Percentiles rank a stretch among this genome's conserved stretches.
These are phyloP conservation scores for Cephalotes varians DNA, from an alignment of 2,888 invertebrate species.

Conservation along the genomic window DNA sequence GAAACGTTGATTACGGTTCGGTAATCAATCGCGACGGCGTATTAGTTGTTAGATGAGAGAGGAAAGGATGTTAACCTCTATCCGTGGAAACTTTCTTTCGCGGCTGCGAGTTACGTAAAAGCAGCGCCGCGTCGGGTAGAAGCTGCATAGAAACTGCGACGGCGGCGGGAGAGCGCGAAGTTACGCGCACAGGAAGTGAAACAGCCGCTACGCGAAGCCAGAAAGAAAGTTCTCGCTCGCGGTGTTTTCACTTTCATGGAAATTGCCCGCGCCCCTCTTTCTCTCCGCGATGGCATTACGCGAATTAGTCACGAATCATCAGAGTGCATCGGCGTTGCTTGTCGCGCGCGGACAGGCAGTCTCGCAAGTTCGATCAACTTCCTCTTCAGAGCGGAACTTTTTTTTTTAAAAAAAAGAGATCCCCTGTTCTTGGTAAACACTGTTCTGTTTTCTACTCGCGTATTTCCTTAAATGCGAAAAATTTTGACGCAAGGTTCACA, in stretches of 20 bases:
- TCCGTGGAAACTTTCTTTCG: slow-evolving; percentile 85
- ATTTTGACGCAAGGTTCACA: neutral
- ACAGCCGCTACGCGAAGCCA: slow-evolving; percentile 80
- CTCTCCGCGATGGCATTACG: slow-evolving; percentile 74
- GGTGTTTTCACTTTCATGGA: slow-evolving; percentile 85
- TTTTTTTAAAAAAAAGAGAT: neutral
- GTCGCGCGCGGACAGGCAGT: slow-evolving; percentile 61
- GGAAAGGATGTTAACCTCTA: slow-evolving; percentile 85
- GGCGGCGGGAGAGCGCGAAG: slow-evolving; percentile 77
- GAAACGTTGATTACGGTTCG: neutral
- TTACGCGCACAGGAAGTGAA: slow-evolving; percentile 86
- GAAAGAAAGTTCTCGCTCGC: slow-evolving; percentile 86
- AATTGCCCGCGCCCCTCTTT: slow-evolving; percentile 71
- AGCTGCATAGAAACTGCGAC: slow-evolving; percentile 83
- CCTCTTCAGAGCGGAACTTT: neutral
- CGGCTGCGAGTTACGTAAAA: slow-evolving; percentile 84
- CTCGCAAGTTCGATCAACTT: neutral
- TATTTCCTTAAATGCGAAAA: neutral
- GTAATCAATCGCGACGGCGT: slow-evolving; percentile 9
- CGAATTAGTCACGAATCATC: slow-evolving; percentile 77
- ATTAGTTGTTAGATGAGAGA: slow-evolving; percentile 34
- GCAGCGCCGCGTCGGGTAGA: slow-evolving; percentile 70
- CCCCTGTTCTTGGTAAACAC: neutral
- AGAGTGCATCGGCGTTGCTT: slow-evolving; percentile 74
- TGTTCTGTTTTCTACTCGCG: neutral